Evolutionary conservation across 1,140 invertebrate species (phyloP).

Genomic region (Xylocopa sonorina): DNA sequence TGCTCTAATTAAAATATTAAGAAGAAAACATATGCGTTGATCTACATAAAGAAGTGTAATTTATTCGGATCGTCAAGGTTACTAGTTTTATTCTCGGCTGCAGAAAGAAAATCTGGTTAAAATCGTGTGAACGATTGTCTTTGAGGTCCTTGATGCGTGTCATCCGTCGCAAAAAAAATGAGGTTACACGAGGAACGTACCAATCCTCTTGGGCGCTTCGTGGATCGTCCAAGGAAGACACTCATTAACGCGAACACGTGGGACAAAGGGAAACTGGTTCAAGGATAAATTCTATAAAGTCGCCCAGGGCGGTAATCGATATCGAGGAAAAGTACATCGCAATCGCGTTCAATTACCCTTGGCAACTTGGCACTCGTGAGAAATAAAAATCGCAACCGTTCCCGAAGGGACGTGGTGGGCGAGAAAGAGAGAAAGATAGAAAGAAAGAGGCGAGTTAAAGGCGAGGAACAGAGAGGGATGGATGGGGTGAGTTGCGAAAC

Average conservation of each 20-base stretch:
- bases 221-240: neutral
- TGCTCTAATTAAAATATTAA: too few relatives aligned
- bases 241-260: constrained; percentile 33
- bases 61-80: neutral
- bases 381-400: constrained; percentile 28
- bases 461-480: neutral
- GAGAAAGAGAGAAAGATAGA: too few relatives aligned
- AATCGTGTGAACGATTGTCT: neutral
- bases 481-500: neutral
- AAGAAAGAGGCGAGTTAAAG: neutral
- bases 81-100: too few relatives aligned
- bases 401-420: neutral
- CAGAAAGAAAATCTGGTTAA: neutral
- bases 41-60: too few relatives aligned
- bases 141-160: neutral
- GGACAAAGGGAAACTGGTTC: constrained; percentile 34
- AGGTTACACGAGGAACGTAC: neutral
- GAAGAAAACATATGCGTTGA: too few relatives aligned
- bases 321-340: constrained; percentile 16
- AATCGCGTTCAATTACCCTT: constrained; percentile 42
- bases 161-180: neutral
- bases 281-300: constrained; percentile 44
- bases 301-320: constrained; percentile 34
- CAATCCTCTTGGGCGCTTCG: neutral
- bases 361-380: neutral